phyloP scores from a whole-genome alignment of 2,113 vertebrate species.

The Spheniscus mendiculus region DNA sequence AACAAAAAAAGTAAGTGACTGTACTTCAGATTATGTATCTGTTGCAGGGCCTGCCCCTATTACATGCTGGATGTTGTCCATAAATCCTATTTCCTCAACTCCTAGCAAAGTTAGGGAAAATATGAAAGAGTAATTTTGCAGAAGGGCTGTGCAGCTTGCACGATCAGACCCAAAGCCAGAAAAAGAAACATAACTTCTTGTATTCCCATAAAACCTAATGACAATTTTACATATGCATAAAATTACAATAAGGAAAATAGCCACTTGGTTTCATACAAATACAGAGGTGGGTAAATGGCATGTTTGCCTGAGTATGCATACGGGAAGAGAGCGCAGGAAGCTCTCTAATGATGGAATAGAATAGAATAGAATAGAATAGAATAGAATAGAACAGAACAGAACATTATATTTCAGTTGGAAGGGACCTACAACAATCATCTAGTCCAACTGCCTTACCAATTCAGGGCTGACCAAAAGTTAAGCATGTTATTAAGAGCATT shows the following conservation, averaged over 20 bases:
- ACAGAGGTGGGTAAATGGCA: background rate
- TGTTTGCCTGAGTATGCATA: background rate
- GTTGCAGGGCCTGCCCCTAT: background rate
- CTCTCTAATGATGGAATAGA: background rate
- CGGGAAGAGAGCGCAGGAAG: background rate
- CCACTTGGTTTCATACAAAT: background rate
- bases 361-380: background rate
- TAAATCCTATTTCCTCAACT: background rate
- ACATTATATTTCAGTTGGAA: background rate
- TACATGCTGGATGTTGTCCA: background rate
- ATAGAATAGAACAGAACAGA: background rate
- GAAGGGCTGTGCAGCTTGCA: background rate
- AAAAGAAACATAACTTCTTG: background rate
- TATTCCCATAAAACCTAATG: background rate
- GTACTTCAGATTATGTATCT: background rate
- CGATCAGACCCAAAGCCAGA: background rate
- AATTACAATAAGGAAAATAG: background rate
- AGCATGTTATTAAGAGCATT: background rate
- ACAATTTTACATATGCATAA: background rate
- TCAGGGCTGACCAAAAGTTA: background rate
- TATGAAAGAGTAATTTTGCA: background rate
- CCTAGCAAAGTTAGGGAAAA: background rate
- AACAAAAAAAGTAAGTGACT: background rate
- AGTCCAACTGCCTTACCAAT: background rate
- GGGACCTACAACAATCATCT: background rate